Evolutionary conservation across 37 sponge, comb jelly and placozoan genomes (phyloP).

Genomic region (Oopsacas minuta): DNA sequence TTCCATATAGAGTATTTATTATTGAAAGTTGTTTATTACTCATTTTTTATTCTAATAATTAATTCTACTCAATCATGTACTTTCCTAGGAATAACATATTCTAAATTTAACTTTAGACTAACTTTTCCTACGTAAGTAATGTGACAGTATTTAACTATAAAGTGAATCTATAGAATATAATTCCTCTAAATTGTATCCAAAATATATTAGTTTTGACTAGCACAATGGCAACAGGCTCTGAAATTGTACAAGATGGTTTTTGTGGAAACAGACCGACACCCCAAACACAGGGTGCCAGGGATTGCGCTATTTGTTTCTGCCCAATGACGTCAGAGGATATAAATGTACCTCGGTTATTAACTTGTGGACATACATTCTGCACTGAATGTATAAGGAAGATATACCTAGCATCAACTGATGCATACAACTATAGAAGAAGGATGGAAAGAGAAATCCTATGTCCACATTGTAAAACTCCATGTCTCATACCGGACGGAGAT

Average conservation of each 20-base stretch:
- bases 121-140: too few species aligned
- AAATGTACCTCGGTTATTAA: not conserved
- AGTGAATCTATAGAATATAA: too few species aligned
- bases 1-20: too few species aligned
- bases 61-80: too few species aligned
- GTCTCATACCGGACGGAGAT: not conserved
- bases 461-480: not conserved
- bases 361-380: not conserved
- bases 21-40: too few species aligned
- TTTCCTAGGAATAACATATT: too few species aligned
- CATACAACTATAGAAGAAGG: not conserved
- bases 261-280: not conserved
- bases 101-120: too few species aligned
- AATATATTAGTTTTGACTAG: too few species aligned
- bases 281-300: not conserved
- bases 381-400: not conserved
- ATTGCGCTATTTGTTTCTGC: not conserved
- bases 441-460: not conserved
- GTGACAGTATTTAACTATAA: too few species aligned
- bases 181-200: too few species aligned
- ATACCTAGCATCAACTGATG: not conserved
- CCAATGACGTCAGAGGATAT: not conserved
- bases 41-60: too few species aligned
- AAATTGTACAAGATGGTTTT: not conserved
- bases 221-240: not conserved